Percentiles rank a stretch among this genome's conserved stretches.
Evolutionary conservation across 2,888 invertebrate species (phyloP).

Genomic region (Gryllus longicercus): DNA sequence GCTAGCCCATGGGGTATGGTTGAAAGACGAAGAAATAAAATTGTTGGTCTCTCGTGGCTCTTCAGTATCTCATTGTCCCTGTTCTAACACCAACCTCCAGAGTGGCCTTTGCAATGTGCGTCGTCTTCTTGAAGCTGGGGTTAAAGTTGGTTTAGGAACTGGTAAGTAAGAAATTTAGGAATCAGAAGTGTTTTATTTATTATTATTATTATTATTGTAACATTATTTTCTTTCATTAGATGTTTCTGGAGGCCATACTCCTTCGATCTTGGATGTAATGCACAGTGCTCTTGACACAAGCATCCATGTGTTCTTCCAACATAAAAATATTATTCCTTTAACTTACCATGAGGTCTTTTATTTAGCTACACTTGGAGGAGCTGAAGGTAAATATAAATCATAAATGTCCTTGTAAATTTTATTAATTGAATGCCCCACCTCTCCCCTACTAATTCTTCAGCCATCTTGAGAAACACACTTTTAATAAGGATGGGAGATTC

Average conservation of each 20-base stretch:
- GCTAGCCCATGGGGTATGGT: constrained; percentile 79
- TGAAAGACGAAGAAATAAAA: constrained; percentile 65
- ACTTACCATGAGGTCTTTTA: constrained; percentile 74
- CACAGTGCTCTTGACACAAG: constrained; percentile 71
- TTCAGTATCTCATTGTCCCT: constrained; percentile 80
- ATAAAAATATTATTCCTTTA: constrained; percentile 52
- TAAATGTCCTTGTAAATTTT: no score
- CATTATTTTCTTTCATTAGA: constrained; percentile 53
- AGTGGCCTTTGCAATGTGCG: constrained; percentile 80
- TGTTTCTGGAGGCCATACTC: constrained; percentile 75
- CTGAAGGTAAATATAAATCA: constrained; percentile 56
- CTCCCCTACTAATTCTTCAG: no score
- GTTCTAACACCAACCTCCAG: constrained; percentile 74
- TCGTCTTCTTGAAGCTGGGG: constrained; percentile 57
- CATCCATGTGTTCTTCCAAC: constrained; percentile 58
- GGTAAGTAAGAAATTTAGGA: constrained; percentile 52
- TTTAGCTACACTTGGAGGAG: constrained; percentile 83
- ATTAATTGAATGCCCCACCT: no score
- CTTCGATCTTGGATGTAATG: constrained; percentile 73
- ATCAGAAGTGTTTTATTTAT: neutral
- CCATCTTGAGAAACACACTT: no score
- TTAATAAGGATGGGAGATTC: no score
- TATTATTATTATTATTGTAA: constrained; percentile 21
- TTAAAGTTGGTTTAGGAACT: constrained; percentile 82
- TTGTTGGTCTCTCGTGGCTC: constrained; percentile 60